Conservation (phyloP, 2,797 vertebrate genomes). For the Triplophysa yarkandensis region DNA sequence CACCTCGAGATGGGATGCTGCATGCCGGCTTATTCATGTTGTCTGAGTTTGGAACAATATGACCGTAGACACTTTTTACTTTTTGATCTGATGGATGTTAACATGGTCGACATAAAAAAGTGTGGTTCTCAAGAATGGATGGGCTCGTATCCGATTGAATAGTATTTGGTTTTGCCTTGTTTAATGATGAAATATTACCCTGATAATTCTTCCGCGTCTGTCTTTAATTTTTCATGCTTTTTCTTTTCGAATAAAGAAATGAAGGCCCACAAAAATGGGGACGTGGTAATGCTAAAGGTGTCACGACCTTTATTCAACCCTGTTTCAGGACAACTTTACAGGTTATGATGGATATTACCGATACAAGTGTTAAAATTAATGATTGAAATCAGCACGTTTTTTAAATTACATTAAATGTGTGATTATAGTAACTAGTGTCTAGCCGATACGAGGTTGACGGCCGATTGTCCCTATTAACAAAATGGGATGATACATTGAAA, state of each 20-base stretch:
- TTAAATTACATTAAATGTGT: no score
- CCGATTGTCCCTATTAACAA: slow-evolving; percentile 3
- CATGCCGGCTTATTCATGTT: slow-evolving; percentile 8
- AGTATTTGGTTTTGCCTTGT: slow-evolving; percentile 21
- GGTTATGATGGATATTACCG: slow-evolving; percentile 25
- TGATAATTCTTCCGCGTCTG: slow-evolving; percentile 59
- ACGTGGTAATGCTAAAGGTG: slow-evolving; percentile 63
- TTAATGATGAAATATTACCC: slow-evolving; percentile 56
- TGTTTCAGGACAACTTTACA: slow-evolving; percentile 67
- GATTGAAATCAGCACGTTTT: not conserved
- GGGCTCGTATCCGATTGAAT: not conserved
- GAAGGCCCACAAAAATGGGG: slow-evolving; percentile 61
- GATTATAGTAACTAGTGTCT: no score
- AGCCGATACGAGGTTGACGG: not conserved
- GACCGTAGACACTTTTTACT: not conserved
- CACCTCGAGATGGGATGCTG: slow-evolving; percentile 87
- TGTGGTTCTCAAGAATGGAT: slow-evolving; percentile 7
- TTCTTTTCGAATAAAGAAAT: slow-evolving; percentile 25
- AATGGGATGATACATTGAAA: slow-evolving; percentile 8
- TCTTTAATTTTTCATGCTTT: slow-evolving; percentile 34
- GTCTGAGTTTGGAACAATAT: not conserved
- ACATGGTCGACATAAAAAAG: no score
- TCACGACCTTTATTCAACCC: slow-evolving; percentile 66
- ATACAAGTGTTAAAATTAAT: slow-evolving; percentile 18
- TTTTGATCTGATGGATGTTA: not conserved